Base-by-base conservation (phyloP, 92 coral and sea anemone genomes). In the Phenganax subtilis region DNA sequence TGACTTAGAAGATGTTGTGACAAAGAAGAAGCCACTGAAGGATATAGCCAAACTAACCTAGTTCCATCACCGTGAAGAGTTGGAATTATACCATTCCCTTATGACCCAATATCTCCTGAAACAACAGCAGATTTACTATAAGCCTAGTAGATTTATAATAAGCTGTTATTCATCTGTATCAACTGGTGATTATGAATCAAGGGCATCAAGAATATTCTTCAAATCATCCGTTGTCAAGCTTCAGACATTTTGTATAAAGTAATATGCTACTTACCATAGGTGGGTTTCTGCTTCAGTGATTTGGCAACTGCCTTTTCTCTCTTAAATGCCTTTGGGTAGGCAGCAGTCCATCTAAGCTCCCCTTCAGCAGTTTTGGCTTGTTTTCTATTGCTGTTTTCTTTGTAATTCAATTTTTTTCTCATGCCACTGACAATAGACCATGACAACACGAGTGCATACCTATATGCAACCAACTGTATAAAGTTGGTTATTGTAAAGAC, bases 221-320 rank as follows among this genome's bases (percentile, higher is more conserved):
- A 20, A 20, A 20, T 20, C 25, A 20, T 20, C 25, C 25, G 25
- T 20, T 20, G 25, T 57, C 47, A 11, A 77, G 66, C 77, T 65
- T 55, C 66, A 65, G 44, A 44, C 29, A 65, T 51, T 64, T 57
- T 54, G 60, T 77, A 47, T 10, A 20, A 44, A 77, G 28, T 54
- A 55, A 77, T 28, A 77, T 77, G 71, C 53, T 55, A 7, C 47
- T 44, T 54, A 57, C 66, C 25, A 20, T 20, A 20, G 25, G 25
- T 20, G 25, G 80, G 55, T 75, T 75, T 77, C 10, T 55, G 66
- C 57, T 77, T 77, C 69, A 77, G 66, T 59, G 29, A 53, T 70
- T 77, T 77, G 60, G 82, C 82, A 17, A 77, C 82, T 11, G 82
- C 82, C 82, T 77, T 77, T 77, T 77, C 71, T 60, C 82, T 68